Base-by-base conservation (phyloP, 2,113 vertebrate genomes). In the Pluvianellus socialis region DNA sequence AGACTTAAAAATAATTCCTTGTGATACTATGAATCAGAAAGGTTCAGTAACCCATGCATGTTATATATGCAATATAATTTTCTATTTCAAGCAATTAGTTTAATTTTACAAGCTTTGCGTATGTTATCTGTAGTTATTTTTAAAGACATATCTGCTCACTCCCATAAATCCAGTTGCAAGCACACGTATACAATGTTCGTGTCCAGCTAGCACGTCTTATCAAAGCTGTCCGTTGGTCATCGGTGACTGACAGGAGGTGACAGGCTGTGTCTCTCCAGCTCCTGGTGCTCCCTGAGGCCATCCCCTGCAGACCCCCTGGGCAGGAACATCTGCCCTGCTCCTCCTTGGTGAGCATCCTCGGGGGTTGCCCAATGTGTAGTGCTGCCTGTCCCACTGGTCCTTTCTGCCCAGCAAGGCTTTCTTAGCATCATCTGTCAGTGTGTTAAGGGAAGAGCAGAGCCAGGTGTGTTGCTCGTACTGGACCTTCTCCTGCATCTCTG, bases 401-500 rank as follows among this genome's bases (percentile, higher is more conserved):
- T 52, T 67, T 66, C 40, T 88, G 83, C 73, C 82, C 59, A 23
- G 47, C 53, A 13, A 32, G 33, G 44, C 35, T 79, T 10, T 33
- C 26, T 2, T 14, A 67, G 55, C 59, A 7, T 23, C 2, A 2
- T 24, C 10, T 27, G 4, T 8, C 0, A 2, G 67, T 2, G 67
- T 2, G 12, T 63, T 0, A 0, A 0, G 35, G 77, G 52, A 17
- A 16, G 30, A 0, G 2, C 0, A 5, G 17, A 14, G 38, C 22
- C 8, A 5, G 28, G 53, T 16, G 24, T 45, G 47, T 52, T 45
- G 79, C 58, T 50, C 1, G 1, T 58, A 47, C 59, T 32, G 55
- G 42, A 22, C 35, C 47, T 49, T 26, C 15, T 40, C 20, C 68
- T 74, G 55, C 27, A 7, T 12, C 49, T 5, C 5, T n/a, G 59